Percentiles rank a stretch among this genome's conserved stretches.
phyloP scores from a whole-genome alignment of 2,113 vertebrate species.

The Cottus gobio region DNA sequence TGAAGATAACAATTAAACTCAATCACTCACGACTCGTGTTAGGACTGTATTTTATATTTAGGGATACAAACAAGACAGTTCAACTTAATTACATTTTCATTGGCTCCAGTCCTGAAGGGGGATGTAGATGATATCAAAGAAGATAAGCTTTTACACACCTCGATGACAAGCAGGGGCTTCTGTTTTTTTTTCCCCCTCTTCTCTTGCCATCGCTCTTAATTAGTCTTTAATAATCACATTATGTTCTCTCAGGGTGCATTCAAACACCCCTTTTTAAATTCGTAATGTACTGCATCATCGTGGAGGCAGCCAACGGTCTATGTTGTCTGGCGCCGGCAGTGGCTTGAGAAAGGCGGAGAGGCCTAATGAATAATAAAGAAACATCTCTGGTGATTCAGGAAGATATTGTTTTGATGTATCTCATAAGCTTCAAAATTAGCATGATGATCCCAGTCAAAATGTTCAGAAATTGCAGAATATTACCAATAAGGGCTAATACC shows the following conservation, averaged over 20 bases:
- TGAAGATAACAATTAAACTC: conserved; percentile 5
- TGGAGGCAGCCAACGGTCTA: conserved; percentile 31
- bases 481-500: background rate
- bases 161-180: conserved; percentile 37
- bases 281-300: conserved; percentile 46
- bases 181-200: background rate
- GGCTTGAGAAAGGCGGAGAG: conserved; percentile 7
- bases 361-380: conserved; percentile 64
- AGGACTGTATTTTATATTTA: background rate
- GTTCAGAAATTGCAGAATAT: conserved; percentile 7
- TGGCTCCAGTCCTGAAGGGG: conserved; percentile 50
- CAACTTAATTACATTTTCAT: conserved; percentile 61
- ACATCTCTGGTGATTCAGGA: conserved; percentile 50
- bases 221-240: conserved; percentile 63
- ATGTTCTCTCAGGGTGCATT: conserved; percentile 63
- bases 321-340: conserved; percentile 35
- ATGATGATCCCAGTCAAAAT: conserved; percentile 19
- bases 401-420: conserved; percentile 48
- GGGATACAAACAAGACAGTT: conserved; percentile 28
- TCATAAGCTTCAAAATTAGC: conserved; percentile 22
- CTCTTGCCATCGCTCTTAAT: conserved; percentile 59
- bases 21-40: background rate
- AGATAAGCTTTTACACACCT: conserved; percentile 67
- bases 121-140: conserved; percentile 65
- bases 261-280: conserved; percentile 54